Evolutionary conservation across 2,888 invertebrate genomes (phyloP).

Genomic region (Shargacucullia verbasci): DNA sequence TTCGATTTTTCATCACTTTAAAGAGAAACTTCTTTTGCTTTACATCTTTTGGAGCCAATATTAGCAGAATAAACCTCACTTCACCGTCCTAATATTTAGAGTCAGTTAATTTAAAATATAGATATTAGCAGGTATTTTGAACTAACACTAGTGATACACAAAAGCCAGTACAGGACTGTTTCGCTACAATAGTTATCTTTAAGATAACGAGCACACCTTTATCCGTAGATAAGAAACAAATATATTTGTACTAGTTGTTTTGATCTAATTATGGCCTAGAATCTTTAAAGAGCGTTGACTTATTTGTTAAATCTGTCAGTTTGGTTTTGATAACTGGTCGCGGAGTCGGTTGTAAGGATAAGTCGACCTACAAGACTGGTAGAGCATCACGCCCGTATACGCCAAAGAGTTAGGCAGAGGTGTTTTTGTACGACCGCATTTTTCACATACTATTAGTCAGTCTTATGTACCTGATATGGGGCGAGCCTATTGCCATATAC

Average conservation of each 20-base stretch:
- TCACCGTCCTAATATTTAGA: neutral
- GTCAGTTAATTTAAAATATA: slow-evolving; percentile 12
- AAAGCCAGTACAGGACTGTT: slow-evolving; percentile 32
- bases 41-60: neutral
- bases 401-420: too few species aligned
- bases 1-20: slow-evolving; percentile 1
- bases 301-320: slow-evolving; percentile 1
- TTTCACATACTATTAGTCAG: too few species aligned
- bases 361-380: too few species aligned
- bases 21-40: neutral
- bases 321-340: too few species aligned
- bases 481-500: too few species aligned
- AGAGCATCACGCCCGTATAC: too few species aligned
- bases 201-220: slow-evolving; percentile 72
- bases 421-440: too few species aligned
- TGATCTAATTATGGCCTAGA: slow-evolving; percentile 55
- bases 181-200: slow-evolving; percentile 57
- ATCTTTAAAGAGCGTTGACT: slow-evolving; percentile 43
- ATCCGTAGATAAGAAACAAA: slow-evolving; percentile 69
- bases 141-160: slow-evolving; percentile 12
- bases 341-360: too few species aligned
- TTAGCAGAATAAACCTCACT: neutral
- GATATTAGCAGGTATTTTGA: slow-evolving; percentile 28
- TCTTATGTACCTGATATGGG: too few species aligned
- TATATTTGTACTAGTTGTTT: slow-evolving; percentile 57